Percentiles rank a stretch among this genome's conserved stretches.
These are phyloP conservation scores for Ctenosaura bakeri DNA, from an alignment of 2,797 vertebrate genomes.

Conservation along the genomic window DNA sequence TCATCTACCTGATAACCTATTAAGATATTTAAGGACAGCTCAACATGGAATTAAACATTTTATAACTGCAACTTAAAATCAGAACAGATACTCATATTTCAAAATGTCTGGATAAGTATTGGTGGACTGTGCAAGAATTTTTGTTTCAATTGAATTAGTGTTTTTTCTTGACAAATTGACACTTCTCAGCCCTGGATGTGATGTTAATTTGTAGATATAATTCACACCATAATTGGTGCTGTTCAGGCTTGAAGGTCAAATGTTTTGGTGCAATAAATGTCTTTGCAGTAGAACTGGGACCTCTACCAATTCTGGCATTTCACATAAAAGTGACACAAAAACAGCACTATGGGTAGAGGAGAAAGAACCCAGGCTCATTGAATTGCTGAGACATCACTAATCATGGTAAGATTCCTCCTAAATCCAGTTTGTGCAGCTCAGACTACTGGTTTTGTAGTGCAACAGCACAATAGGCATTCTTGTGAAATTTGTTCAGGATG, in stretches of 20 bases:
- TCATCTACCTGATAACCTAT: not conserved
- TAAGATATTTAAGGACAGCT: not conserved
- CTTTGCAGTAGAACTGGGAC: not conserved
- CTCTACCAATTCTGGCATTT: not conserved
- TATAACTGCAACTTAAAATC: not conserved
- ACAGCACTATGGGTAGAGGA: not conserved
- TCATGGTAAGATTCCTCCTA: not conserved
- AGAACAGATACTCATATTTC: not conserved
- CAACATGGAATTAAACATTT: not conserved
- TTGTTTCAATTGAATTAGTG: not conserved
- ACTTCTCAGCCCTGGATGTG: not conserved
- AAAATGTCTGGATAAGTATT: not conserved
- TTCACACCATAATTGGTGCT: not conserved
- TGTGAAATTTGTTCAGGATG: not conserved
- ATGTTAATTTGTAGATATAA: not conserved
- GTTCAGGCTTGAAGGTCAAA: not conserved
- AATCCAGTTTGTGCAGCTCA: not conserved
- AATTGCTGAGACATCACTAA: not conserved
- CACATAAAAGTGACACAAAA: too few species aligned
- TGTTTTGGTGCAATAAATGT: not conserved
- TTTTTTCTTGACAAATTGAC: constrained; percentile 9
- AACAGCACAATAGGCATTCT: not conserved
- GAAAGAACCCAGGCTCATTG: not conserved
- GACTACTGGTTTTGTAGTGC: not conserved
- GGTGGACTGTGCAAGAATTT: not conserved